Evolutionary conservation across 1,140 invertebrate species (phyloP), one percentile per base, ranked within the genome.

Genomic region (Acromyrmex echinatior): DNA sequence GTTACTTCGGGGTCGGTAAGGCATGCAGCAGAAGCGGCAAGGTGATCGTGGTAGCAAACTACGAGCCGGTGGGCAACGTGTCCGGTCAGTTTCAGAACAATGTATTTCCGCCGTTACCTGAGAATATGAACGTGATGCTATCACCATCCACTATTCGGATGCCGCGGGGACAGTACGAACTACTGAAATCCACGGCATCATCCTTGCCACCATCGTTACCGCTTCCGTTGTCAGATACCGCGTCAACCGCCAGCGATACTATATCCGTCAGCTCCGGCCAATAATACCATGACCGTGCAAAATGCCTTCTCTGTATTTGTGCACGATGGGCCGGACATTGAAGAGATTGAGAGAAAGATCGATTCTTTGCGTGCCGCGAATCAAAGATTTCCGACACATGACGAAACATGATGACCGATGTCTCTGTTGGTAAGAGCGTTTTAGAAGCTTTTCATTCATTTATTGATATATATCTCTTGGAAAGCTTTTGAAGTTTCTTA

Each of bases 1-100:
- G 96, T 63, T 96, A 97, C 91, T 97, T 99, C 92, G 98, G 98
- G 0, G 96, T 99, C 4, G 98, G 98, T 18, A 98, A 98, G 93
- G 98, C 98, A 0, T 96, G 97, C 65, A 97, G 97, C 31, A 95
- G 97, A 7, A 97, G 97, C 12, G 98, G 98, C 14, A 97, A 97
- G 91, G 96, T 97, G 7, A 96, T 97, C 77, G 97, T 98, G 0
- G 98, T 98, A 0, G 98, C 97, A 2, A 97, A 98, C 93, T 99
- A 98, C 92, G 96, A 96, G 16, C 98, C 98, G 0, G 95, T 97
- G 1, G 98, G 98, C 5, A 98, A 98, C 93, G 95, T 97, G 16
- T 97, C 97, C 2, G 98, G 98, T 1, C 96, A 96, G 25, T 98
- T 98, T 93, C 96, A 97, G 90, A 95, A 96, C 76, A 98, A 98